Percentiles rank a stretch among this genome's conserved stretches.
phyloP scores from a whole-genome alignment of 2,888 invertebrate species.

The Agrochola circellaris region DNA sequence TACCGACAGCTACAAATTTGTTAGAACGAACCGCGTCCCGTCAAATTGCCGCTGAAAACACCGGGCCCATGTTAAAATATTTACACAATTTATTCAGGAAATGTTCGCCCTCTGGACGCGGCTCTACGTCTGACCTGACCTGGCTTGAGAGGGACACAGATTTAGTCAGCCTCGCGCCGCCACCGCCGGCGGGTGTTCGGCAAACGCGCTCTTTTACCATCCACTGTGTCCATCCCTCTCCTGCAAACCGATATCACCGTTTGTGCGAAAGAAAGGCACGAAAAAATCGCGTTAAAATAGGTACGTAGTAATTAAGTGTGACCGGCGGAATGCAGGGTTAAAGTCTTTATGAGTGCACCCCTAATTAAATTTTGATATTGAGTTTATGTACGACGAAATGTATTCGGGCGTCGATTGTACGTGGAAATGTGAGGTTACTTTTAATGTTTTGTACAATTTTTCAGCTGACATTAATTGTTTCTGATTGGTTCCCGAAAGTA shows the following conservation, averaged over 20 bases:
- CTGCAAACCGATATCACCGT: conserved; percentile 73
- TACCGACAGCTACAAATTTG: conserved; percentile 71
- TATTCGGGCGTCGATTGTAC: conserved; percentile 28
- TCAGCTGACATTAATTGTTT: conserved; percentile 64
- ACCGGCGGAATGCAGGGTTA: conserved; percentile 72
- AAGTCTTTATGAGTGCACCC: conserved; percentile 70
- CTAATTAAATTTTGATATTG: conserved; percentile 62
- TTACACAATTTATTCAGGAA: conserved; percentile 74
- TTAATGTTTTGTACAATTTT: conserved; percentile 58
- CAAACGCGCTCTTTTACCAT: conserved; percentile 67
- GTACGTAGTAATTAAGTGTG: conserved; percentile 72
- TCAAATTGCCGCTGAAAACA: conserved; percentile 73
- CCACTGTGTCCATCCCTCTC: conserved; percentile 76
- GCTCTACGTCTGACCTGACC: conserved; percentile 86
- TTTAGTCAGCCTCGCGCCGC: conserved; percentile 89
- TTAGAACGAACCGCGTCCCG: conserved; percentile 67
- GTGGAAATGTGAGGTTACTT: conserved; percentile 66
- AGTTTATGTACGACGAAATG: conserved; percentile 32
- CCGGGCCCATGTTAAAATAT: conserved; percentile 72
- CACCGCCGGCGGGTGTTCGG: conserved; percentile 82
- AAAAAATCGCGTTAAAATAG: conserved; percentile 67
- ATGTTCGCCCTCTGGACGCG: conserved; percentile 73
- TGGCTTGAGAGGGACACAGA: conserved; percentile 86
- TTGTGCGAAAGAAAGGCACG: conserved; percentile 76
- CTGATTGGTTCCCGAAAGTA: conserved; percentile 10